Conservation (phyloP, 2,888 invertebrate species). For the Lasioglossum leucozonium region DNA sequence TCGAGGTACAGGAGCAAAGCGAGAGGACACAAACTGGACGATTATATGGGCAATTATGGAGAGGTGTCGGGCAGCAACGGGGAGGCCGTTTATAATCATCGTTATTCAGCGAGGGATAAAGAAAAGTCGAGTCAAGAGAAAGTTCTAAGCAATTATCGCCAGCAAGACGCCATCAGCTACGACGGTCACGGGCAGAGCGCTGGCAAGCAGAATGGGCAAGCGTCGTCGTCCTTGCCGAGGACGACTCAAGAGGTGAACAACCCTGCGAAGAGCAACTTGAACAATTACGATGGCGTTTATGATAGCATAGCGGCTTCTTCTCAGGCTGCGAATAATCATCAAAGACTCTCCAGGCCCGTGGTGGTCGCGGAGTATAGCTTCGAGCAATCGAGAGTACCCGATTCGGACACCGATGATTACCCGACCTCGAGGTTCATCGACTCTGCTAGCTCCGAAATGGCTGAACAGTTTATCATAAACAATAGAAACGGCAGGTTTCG, state of each 20-base stretch:
- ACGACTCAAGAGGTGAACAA: constrained; percentile 61
- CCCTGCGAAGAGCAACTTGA: constrained; percentile 11
- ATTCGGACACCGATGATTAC: constrained; percentile 3
- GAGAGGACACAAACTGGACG: constrained; percentile 69
- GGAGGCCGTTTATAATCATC: constrained; percentile 41
- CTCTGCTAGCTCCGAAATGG: constrained; percentile 37
- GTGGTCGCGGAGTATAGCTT: constrained; percentile 75
- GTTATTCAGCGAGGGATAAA: constrained; percentile 55
- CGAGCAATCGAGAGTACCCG: constrained; percentile 34
- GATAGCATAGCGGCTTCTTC: constrained; percentile 21
- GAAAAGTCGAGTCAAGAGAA: constrained; percentile 68
- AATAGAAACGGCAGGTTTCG: constrained; percentile 63
- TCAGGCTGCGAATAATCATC: constrained; percentile 11
- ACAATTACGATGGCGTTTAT: constrained; percentile 20
- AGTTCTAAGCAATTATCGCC: constrained; percentile 69
- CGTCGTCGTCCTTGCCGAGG: constrained; percentile 60
- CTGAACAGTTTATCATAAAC: constrained; percentile 53
- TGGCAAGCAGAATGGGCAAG: constrained; percentile 39
- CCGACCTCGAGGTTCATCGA: constrained; percentile 49
- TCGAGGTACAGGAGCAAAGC: constrained; percentile 22
- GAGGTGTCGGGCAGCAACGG: constrained; percentile 26
- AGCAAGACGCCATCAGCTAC: constrained; percentile 61
- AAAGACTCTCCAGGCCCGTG: constrained; percentile 73
- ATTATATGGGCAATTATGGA: constrained; percentile 68
- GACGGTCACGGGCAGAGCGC: constrained; percentile 59